Base-by-base conservation (phyloP, 2,888 invertebrate species). In the Nomada goodeniana region DNA sequence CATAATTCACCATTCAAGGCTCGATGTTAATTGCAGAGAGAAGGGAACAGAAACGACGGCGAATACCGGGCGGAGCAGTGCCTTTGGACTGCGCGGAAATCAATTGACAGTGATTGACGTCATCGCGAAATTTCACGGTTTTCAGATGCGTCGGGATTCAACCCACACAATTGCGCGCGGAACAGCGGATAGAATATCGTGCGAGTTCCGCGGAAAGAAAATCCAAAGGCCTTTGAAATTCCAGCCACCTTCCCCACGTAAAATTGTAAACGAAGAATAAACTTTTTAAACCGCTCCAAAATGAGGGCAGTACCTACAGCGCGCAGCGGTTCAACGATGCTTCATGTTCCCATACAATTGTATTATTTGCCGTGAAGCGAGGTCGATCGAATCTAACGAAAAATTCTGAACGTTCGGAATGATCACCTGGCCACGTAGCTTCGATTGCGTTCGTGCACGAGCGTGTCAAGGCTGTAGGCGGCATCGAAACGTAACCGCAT, bases 391-490 rank as follows among this genome's bases (percentile, higher is more conserved):
- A 26, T 18, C 65, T n/a, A 57, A 47, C 26, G 57, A 64, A 73
- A 57, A 73, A 65, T 29, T 29, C 65, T 57, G 57, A 36, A 15
- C 55, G 26, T 50, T 68, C 68, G 68, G 26, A 55, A 65, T 26
- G 44, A 69, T 44, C 55, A 55, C 20, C 60, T 55, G 73, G 65
- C 55, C 75, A 61, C 74, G 83, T 74, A 77, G 83, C 52, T 74
- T 76, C 83, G 50, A 64, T 73, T 44, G 71, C 55, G 50, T 65
- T 59, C 60, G 18, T 47, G 60, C 18, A 60, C 68, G 82, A 85
- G 83, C 83, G 80, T 85, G 85, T 85, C 85, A 85, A 85, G 83
- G 85, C 85, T 85, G 76, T 20, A n/a, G 52, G 13, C n/a, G 9
- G 23, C 59, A 36, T 29, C 64, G 74, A 74, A 59, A 77, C 74